Evolutionary conservation across 1,140 invertebrate species (phyloP).

Genomic region (Polypedilum pembai): DNA sequence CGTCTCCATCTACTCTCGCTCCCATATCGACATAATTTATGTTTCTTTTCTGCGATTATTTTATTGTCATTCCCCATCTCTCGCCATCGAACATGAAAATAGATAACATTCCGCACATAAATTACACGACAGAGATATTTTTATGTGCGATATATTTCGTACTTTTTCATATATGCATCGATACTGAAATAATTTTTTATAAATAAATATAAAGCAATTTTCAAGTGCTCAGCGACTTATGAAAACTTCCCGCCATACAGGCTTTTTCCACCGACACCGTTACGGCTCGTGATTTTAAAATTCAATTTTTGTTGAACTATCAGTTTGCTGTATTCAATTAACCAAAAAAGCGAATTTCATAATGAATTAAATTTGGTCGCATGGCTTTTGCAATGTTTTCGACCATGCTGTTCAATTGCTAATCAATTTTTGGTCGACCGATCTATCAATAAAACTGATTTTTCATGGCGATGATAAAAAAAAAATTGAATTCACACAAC

Average conservation of each 20-base stretch:
- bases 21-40: not conserved
- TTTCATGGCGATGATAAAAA: too few relatives aligned
- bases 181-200: not conserved
- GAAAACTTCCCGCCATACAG: not conserved
- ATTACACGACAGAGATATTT: conserved; percentile 11
- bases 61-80: conserved; percentile 16
- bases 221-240: not conserved
- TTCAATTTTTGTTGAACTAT: not conserved
- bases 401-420: not conserved
- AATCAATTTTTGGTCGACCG: not conserved
- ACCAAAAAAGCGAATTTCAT: conserved; percentile 18
- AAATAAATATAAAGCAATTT: not conserved
- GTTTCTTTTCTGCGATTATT: conserved; percentile 17
- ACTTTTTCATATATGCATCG: not conserved
- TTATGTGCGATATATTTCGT: not conserved
- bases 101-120: conserved; percentile 12
- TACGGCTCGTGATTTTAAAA: not conserved
- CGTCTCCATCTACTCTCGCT: not conserved
- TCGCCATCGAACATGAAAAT: not conserved
- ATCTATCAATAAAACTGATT: not conserved
- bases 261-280: not conserved
- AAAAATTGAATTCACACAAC: too few relatives aligned
- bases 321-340: conserved; percentile 12
- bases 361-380: not conserved
- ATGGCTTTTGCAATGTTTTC: not conserved